A percentile compares a stretch with the other conserved stretches of the same genome.
Conservation (phyloP, 2,113 vertebrate species). For the Casuarius casuarius region DNA sequence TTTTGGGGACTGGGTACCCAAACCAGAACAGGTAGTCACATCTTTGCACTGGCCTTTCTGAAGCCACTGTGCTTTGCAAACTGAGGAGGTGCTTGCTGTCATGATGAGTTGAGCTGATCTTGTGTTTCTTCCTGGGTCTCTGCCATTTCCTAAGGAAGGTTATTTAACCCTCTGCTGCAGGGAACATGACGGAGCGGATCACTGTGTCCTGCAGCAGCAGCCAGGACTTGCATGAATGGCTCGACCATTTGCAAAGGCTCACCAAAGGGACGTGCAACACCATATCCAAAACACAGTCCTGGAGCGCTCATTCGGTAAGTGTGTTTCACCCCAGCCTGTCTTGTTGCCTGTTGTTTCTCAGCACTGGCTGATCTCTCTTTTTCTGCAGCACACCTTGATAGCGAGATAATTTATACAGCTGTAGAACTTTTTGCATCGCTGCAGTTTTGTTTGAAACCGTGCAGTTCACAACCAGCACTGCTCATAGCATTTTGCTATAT, state of each 20-base stretch:
- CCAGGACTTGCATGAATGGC: constrained; percentile 93
- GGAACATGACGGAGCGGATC: constrained; percentile 83
- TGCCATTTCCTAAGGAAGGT: not conserved
- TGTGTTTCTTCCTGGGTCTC: not conserved
- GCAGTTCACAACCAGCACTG: not conserved
- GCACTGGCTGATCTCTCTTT: not conserved
- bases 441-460: not conserved
- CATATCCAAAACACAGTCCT: constrained; percentile 80
- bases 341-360: not conserved
- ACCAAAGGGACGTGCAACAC: constrained; percentile 86
- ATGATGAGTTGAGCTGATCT: not conserved
- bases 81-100: not conserved
- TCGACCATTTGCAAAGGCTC: constrained; percentile 89
- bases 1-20: not conserved
- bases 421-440: not conserved
- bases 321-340: not conserved
- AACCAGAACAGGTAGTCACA: not conserved
- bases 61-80: not conserved
- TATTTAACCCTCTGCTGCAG: constrained; percentile 66
- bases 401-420: not conserved
- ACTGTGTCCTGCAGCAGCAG: constrained; percentile 87
- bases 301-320: constrained; percentile 77
- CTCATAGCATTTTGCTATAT: not conserved
- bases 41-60: not conserved
- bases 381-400: not conserved